phyloP scores from a whole-genome alignment of 2,113 vertebrate genomes.

The Alethe diademata region DNA sequence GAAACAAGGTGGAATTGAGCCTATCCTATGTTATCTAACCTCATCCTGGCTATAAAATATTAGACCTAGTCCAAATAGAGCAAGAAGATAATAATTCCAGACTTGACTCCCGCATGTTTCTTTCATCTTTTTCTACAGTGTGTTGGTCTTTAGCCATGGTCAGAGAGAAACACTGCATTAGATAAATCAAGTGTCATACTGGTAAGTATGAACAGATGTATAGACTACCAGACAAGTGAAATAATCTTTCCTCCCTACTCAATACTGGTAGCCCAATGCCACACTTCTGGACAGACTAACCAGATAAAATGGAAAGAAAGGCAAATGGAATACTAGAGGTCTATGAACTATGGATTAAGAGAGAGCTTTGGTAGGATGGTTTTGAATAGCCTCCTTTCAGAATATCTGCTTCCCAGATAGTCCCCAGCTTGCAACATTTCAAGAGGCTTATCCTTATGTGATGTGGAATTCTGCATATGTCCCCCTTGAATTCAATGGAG shows the following conservation, averaged over 20 bases:
- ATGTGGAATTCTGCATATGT: neutral
- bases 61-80: neutral
- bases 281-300: neutral
- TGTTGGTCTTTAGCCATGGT: neutral
- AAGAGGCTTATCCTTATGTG: neutral
- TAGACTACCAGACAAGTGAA: constrained; percentile 1
- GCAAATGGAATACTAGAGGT: neutral
- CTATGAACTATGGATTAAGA: neutral
- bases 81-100: neutral
- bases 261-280: neutral
- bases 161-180: neutral
- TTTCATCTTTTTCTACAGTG: neutral
- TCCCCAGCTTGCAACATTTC: neutral
- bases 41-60: neutral
- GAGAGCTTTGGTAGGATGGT: neutral
- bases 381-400: neutral
- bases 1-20: neutral
- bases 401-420: neutral
- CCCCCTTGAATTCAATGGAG: neutral
- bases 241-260: neutral
- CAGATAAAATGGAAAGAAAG: neutral
- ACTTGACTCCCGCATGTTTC: neutral
- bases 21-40: neutral
- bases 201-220: constrained; percentile 5
- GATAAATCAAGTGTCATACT: neutral